Percentiles rank a stretch among this genome's conserved stretches.
Conservation (phyloP, 1,140 invertebrate species). For the Orius insidiosus region DNA sequence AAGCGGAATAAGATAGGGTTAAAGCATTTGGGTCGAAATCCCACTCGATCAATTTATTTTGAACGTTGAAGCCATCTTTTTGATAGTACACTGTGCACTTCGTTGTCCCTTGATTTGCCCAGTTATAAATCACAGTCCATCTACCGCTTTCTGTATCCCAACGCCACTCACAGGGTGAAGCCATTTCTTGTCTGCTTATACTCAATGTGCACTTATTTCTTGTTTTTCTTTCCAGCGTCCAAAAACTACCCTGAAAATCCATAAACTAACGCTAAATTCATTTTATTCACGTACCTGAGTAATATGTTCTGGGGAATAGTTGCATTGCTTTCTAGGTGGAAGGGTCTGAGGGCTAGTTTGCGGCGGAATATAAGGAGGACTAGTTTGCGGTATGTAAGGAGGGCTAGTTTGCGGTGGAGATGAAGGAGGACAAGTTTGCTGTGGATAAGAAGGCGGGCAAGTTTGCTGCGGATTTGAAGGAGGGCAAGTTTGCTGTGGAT, state of each 20-base stretch:
- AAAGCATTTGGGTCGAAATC: background rate
- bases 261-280: background rate
- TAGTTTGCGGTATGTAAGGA: background rate
- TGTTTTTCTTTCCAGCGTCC: conserved; percentile 4
- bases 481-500: too few relatives aligned
- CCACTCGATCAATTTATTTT: background rate
- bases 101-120: background rate
- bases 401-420: too few relatives aligned
- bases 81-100: background rate
- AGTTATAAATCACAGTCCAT: conserved; percentile 1
- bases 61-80: background rate
- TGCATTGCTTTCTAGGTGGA: too few relatives aligned
- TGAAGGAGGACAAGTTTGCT: too few relatives aligned
- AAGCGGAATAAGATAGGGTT: background rate
- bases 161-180: conserved; percentile 2
- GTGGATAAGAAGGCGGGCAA: too few relatives aligned
- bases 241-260: background rate
- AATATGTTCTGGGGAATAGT: too few relatives aligned
- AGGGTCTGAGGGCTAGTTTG: background rate
- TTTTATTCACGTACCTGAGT: too few relatives aligned
- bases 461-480: too few relatives aligned
- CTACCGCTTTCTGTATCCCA: background rate
- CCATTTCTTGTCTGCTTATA: background rate
- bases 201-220: background rate
- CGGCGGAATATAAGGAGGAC: background rate